Percentiles rank a stretch among this genome's conserved stretches.
Conservation (phyloP, 2,113 vertebrate species). For the Sus scrofa region DNA sequence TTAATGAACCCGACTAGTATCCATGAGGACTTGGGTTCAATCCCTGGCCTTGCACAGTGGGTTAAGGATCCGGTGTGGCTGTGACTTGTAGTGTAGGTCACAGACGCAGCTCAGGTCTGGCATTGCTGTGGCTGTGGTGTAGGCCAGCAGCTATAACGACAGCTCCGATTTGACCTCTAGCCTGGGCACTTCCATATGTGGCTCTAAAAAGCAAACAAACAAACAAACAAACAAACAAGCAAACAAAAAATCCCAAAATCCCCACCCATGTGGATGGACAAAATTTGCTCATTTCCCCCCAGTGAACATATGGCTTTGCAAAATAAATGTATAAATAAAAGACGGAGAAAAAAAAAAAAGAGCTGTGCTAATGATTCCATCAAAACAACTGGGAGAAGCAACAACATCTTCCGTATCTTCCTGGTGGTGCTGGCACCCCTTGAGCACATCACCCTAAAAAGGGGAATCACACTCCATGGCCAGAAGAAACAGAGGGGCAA, state of each 20-base stretch:
- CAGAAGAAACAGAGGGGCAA: slow-evolving; percentile 69
- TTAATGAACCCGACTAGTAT: no score
- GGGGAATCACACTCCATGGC: slow-evolving; percentile 28
- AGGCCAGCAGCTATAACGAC: no score
- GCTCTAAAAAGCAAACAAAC: no score
- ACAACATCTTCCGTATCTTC: slow-evolving; percentile 79
- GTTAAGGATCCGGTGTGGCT: no score
- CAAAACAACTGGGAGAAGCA: slow-evolving; percentile 73
- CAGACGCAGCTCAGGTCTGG: no score
- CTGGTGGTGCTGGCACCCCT: slow-evolving; percentile 13
- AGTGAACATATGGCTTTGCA: slow-evolving; percentile 83
- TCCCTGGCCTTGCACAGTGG: no score
- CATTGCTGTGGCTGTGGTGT: no score
- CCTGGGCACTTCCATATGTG: no score
- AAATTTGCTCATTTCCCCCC: slow-evolving; percentile 74
- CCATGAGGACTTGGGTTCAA: no score
- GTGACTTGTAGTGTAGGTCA: no score
- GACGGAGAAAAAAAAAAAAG: not conserved
- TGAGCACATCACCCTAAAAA: rapidly evolving
- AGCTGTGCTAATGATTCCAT: slow-evolving; percentile 83
- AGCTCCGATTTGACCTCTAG: no score
- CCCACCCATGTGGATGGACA: rapidly evolving
- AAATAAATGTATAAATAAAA: slow-evolving; percentile 71
- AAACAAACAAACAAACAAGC: no score
- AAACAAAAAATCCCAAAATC: not conserved